Evolutionary conservation across 2,888 invertebrate genomes (phyloP), one percentile per base, ranked within the genome.

Genomic region (Xanthia icteritia): DNA sequence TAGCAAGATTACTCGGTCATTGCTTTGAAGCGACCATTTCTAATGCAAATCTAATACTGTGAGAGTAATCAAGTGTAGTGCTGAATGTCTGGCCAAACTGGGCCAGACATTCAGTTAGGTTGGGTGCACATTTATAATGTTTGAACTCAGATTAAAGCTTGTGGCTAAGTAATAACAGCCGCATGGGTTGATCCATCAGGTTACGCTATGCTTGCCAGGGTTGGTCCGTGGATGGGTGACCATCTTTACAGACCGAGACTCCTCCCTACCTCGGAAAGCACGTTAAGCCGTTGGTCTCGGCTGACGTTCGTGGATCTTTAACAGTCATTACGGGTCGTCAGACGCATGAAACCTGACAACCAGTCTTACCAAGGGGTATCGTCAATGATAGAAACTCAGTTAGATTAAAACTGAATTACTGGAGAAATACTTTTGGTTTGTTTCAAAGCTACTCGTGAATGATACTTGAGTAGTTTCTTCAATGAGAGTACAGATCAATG

Each of bases 41-140:
- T 77, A 85, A 91, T 91, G 90, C 88, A 90, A 90, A 91, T 90
- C 82, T 84, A 81, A 82, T 85, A 65, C 78, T 64, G 61, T 51
- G 82, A 51, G 39, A 75, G 79, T 73, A 83, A 86, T 86, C 76
- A 80, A 70, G 69, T 67, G 45, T 73, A 77, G 73, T 72, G 69
- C 68, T 67, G n/a, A 60, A 63, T 65, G 66, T 76, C 54, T 82
- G 36, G 42, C 36, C 45, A 45, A 45, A 15, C 45, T 45, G 45
- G 45, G 15, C 45, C 15, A 45, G 45, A 45, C 45, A 45, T 45
- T 45, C 11, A 58, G 36, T 72, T 73, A 45, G 45, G 63, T n/a
- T 76, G 45, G 31, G 54, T 65, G 31, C 31, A 77, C 66, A 65
- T 48, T 68, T 69, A 39, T n/a, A 45, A 71, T 39, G 36, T 56